Percentiles rank a stretch among this genome's conserved stretches.
These are phyloP conservation scores for Nemurella pictetii DNA, from an alignment of 2,888 invertebrate genomes.

Conservation along the genomic window DNA sequence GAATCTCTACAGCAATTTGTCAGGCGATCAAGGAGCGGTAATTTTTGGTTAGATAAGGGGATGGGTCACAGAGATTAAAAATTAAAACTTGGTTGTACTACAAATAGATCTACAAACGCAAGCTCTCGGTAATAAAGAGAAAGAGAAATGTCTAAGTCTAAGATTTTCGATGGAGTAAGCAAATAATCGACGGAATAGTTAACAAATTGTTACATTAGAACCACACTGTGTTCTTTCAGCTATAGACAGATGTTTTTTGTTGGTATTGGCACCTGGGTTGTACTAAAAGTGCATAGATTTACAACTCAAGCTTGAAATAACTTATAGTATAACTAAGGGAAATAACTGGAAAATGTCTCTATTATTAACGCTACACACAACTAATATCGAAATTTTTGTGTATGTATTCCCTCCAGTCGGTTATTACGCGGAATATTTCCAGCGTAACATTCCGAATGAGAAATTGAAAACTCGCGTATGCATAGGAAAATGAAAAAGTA, in stretches of 20 bases:
- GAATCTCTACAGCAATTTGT: not conserved
- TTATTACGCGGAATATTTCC: no score
- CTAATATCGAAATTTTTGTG: not conserved
- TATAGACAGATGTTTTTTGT: not conserved
- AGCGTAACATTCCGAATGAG: not conserved
- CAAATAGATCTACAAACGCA: slow-evolving; percentile 10
- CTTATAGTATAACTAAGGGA: no score
- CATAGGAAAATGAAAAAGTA: not conserved
- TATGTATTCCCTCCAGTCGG: not conserved
- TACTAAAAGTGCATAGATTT: not conserved
- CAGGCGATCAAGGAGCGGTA: not conserved
- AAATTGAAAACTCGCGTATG: not conserved
- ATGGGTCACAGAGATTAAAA: slow-evolving; percentile 2
- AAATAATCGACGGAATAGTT: not conserved
- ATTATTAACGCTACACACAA: no score
- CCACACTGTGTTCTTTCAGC: not conserved
- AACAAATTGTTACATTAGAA: not conserved
- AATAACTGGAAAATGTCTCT: not conserved
- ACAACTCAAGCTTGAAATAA: not conserved
- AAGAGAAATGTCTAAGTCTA: not conserved
- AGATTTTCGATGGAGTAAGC: not conserved
- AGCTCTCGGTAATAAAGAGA: not conserved
- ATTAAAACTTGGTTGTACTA: slow-evolving; percentile 17
- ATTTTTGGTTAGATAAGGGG: not conserved
- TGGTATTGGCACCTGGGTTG: not conserved